Evolutionary conservation across 2,888 invertebrate genomes (phyloP).

Genomic region (Microplitis manilae): DNA sequence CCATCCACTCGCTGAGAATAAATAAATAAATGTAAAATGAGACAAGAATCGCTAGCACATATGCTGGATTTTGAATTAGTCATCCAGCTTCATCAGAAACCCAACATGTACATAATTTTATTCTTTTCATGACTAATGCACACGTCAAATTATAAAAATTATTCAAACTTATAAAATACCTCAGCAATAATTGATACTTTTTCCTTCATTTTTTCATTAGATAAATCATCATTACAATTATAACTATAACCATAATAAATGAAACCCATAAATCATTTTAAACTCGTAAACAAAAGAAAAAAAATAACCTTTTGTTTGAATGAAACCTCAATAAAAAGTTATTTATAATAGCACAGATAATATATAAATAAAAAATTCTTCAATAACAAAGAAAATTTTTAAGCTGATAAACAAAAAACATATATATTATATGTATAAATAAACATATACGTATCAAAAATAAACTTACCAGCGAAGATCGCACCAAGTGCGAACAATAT

Average conservation of each 20-base stretch:
- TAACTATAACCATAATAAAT: background rate
- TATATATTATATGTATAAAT: background rate
- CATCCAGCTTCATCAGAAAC: conserved; percentile 30
- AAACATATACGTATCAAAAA: conserved; percentile 8
- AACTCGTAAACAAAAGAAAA: background rate
- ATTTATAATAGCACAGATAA: background rate
- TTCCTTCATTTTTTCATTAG: background rate
- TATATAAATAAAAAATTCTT: background rate
- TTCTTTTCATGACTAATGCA: conserved; percentile 33
- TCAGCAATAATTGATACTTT: background rate
- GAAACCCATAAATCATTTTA: background rate
- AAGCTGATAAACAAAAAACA: conserved; percentile 35
- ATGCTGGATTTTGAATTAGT: conserved; percentile 21
- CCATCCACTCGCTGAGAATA: background rate
- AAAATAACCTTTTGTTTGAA: background rate
- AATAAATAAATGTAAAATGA: conserved; percentile 2
- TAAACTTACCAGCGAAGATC: conserved; percentile 71
- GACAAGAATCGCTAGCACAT: conserved; percentile 4
- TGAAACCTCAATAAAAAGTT: background rate
- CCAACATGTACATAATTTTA: conserved; percentile 11
- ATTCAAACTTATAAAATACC: background rate
- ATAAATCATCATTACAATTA: background rate
- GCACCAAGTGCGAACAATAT: conserved; percentile 70
- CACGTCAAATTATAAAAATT: conserved; percentile 38
- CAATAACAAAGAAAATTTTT: conserved; percentile 30